Evolutionary conservation across 2,888 invertebrate species (phyloP).

Genomic region (Pseudococcus jackbeardsleyi): DNA sequence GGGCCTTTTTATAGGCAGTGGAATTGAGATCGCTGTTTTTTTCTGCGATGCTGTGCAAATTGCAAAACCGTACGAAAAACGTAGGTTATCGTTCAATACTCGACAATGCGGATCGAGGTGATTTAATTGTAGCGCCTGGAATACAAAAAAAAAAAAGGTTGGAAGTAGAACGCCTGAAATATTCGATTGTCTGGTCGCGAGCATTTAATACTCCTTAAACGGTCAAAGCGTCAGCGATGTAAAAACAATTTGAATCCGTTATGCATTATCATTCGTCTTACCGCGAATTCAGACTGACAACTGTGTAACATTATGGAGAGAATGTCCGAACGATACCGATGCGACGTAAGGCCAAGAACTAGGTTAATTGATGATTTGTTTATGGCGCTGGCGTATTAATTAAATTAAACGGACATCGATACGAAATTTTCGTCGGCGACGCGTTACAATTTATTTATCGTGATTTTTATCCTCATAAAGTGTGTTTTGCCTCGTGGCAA

Average conservation of each 20-base stretch:
- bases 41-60: background rate
- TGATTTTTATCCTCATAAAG: background rate
- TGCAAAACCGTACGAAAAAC: background rate
- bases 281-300: constrained; percentile 26
- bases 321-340: background rate
- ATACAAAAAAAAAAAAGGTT: background rate
- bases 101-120: background rate
- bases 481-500: background rate
- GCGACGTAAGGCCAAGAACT: background rate
- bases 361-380: constrained; percentile 54
- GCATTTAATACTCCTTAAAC: constrained; percentile 44
- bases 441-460: background rate
- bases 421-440: background rate
- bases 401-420: constrained; percentile 51
- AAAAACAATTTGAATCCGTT: background rate
- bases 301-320: background rate
- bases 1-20: background rate
- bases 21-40: background rate
- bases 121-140: background rate
- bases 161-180: constrained; percentile 12
- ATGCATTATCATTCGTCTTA: constrained; percentile 26
- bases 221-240: constrained; percentile 43
- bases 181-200: constrained; percentile 19
- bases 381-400: constrained; percentile 16
- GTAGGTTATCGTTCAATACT: no score